phyloP scores from a whole-genome alignment of 2,797 vertebrate genomes.

The Coranthus polyacanthus region DNA sequence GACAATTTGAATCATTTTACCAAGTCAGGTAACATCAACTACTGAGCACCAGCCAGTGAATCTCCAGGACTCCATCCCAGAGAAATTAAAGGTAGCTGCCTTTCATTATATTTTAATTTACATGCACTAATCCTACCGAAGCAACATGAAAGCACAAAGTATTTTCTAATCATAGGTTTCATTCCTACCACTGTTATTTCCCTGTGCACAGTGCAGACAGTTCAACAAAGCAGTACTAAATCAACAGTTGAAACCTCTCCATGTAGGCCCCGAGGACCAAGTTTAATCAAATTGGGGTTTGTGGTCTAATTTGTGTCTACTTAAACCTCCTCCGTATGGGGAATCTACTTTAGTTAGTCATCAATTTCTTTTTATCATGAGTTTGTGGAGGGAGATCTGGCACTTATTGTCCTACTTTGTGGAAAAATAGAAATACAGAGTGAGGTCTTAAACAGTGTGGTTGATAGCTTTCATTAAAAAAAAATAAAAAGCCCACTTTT shows the following conservation, averaged over 20 bases:
- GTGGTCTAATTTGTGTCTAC: slow-evolving; percentile 61
- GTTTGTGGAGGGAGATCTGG: slow-evolving; percentile 16
- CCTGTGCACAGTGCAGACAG: slow-evolving; percentile 25
- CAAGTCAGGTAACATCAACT: background rate
- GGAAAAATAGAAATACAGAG: slow-evolving; percentile 4
- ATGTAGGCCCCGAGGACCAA: slow-evolving; percentile 18
- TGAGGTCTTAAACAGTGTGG: slow-evolving; percentile 6
- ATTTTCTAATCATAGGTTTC: slow-evolving; percentile 56
- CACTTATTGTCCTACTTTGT: slow-evolving; percentile 3
- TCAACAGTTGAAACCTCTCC: slow-evolving; percentile 45
- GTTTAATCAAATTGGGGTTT: slow-evolving; percentile 56
- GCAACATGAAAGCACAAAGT: slow-evolving; percentile 27
- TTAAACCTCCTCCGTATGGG: slow-evolving; percentile 21
- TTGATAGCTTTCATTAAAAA: background rate
- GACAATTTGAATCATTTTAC: too few species aligned
- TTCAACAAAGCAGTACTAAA: slow-evolving; percentile 45
- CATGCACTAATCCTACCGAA: slow-evolving; percentile 34
- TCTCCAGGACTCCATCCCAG: background rate
- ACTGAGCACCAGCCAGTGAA: background rate
- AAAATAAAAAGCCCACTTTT: too few species aligned
- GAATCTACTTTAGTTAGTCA: slow-evolving; percentile 29
- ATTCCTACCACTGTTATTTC: slow-evolving; percentile 46
- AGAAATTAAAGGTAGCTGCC: slow-evolving; percentile 53
- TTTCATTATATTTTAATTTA: slow-evolving; percentile 62
- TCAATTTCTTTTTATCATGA: slow-evolving; percentile 9